Evolutionary conservation across 23 tunicate species (phyloP), one percentile per base, ranked within the genome.

Genomic region (Halocynthia aurantium): DNA sequence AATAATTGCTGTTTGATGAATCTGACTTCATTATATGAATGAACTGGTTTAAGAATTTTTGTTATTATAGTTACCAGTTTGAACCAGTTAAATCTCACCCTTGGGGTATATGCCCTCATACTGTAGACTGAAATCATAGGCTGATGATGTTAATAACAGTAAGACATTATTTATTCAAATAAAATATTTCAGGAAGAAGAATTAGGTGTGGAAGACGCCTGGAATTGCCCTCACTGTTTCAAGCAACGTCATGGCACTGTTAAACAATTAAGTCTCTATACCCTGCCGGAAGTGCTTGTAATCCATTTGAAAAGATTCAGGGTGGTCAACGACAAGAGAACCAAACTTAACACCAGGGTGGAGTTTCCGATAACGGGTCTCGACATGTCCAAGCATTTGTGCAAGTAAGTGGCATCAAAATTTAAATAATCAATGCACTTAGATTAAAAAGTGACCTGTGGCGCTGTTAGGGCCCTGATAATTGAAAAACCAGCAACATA

Each of bases 291-390:
- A 71, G 83, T 91, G 5, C 70, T 91, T 49, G 83, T 91, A 19
- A 18, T 91, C 17, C 97, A 91, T 72, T 77, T 91, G 64, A 85
- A 85, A 60, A 76, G 97, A 6, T 91, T 91, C 57, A 71, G 76
- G 31, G 90, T 81, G 7, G 70, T 76, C 51, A 81, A 89, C 57
- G 96, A 83, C 19, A 68, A 73, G 61, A 40, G 97, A 69, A 80
- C 77, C 52, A 91, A 91, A 51, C 76, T 91, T 1, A 69, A 76
- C 77, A 91, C 90, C 6, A 53, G 86, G 20, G 97, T 91, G 54
- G 97, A 91, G 61, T 85, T 91, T 65, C 97, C 97, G 9, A 77
- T 85, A 10, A 91, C 83, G 55, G 90, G 97, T 5, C 71, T 91
- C 50, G 80, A 91, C 64, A 84, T 91, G 85, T 52, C 84, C 4